Evolutionary conservation across 2,888 invertebrate species (phyloP).

Genomic region (Drosophila longiperda): DNA sequence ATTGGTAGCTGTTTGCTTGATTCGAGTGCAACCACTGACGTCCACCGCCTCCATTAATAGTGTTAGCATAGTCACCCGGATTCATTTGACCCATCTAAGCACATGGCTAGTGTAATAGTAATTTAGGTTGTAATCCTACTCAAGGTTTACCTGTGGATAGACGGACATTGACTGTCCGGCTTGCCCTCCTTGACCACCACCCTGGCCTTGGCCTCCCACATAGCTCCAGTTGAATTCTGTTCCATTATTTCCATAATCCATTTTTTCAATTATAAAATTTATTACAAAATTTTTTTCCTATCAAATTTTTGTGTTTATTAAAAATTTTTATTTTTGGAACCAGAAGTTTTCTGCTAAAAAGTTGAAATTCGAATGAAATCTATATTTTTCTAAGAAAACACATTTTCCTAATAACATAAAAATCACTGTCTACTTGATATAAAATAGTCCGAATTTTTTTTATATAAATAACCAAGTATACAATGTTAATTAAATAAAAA

Average conservation of each 20-base stretch:
- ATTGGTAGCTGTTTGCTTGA: conserved; percentile 38
- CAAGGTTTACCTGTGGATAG: conserved; percentile 54
- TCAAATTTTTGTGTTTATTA: conserved; percentile 15
- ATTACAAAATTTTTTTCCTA: conserved; percentile 13
- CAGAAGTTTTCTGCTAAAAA: conserved; percentile 34
- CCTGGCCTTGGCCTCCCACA: conserved; percentile 23
- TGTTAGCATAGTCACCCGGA: conserved; percentile 4
- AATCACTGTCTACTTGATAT: conserved; percentile 2
- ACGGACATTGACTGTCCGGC: neutral
- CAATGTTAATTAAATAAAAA: too few relatives aligned
- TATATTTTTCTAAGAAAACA: neutral
- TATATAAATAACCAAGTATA: too few relatives aligned
- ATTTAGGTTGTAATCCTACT: rapidly evolving
- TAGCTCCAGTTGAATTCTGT: conserved; percentile 67
- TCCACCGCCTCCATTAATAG: conserved; percentile 19
- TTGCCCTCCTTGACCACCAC: conserved; percentile 7
- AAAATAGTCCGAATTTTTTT: neutral
- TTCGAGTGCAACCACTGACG: conserved; percentile 68
- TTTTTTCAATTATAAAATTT: conserved; percentile 18
- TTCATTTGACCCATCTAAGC: conserved; percentile 44
- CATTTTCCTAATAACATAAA: neutral
- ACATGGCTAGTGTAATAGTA: neutral
- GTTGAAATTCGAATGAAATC: conserved; percentile 39
- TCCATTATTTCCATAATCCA: conserved; percentile 54
- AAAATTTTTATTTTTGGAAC: conserved; percentile 3